A percentile compares a stretch with the other conserved stretches of the same genome.
Evolutionary conservation across 35 echinoderm and acorn worm species (phyloP).

Genomic region (Heliocidaris tuberculata): DNA sequence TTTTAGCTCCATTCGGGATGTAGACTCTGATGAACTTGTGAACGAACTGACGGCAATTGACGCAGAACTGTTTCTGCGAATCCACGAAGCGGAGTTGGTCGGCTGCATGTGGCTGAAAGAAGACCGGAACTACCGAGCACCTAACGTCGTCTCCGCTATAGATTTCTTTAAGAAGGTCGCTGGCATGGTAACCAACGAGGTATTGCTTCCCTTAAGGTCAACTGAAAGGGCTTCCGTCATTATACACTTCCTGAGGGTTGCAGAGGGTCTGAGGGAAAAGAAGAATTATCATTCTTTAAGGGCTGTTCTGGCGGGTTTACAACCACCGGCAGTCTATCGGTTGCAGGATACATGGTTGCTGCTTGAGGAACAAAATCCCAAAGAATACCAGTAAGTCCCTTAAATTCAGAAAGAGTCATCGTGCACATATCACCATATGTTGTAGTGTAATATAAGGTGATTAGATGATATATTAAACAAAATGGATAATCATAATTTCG

Average conservation of each 20-base stretch:
- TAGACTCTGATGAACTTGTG: slow-evolving; percentile 65
- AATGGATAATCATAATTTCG: no score
- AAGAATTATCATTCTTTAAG: slow-evolving; percentile 75
- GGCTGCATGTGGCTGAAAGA: slow-evolving; percentile 78
- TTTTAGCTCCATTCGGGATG: neutral
- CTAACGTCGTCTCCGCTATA: slow-evolving; percentile 57
- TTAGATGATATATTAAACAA: no score
- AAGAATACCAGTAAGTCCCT: slow-evolving; percentile 45
- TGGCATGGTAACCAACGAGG: slow-evolving; percentile 67
- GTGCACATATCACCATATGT: no score
- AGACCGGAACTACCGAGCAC: slow-evolving; percentile 66
- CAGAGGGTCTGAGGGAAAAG: slow-evolving; percentile 48
- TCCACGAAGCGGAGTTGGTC: slow-evolving; percentile 84
- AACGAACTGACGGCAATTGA: slow-evolving; percentile 78
- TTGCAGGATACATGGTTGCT: slow-evolving; percentile 58
- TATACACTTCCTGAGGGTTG: slow-evolving; percentile 62
- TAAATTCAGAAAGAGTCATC: neutral
- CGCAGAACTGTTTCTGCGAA: slow-evolving; percentile 68
- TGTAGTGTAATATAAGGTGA: no score
- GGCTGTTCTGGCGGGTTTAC: slow-evolving; percentile 64
- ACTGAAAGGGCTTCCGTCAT: slow-evolving; percentile 54
- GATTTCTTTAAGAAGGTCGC: slow-evolving; percentile 74
- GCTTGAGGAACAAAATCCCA: slow-evolving; percentile 58
- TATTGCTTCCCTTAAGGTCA: slow-evolving; percentile 29
- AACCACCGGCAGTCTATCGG: slow-evolving; percentile 61